These are phyloP conservation scores for Pinctada fucata DNA, from an alignment of 2,888 invertebrate species.

Conservation along the genomic window DNA sequence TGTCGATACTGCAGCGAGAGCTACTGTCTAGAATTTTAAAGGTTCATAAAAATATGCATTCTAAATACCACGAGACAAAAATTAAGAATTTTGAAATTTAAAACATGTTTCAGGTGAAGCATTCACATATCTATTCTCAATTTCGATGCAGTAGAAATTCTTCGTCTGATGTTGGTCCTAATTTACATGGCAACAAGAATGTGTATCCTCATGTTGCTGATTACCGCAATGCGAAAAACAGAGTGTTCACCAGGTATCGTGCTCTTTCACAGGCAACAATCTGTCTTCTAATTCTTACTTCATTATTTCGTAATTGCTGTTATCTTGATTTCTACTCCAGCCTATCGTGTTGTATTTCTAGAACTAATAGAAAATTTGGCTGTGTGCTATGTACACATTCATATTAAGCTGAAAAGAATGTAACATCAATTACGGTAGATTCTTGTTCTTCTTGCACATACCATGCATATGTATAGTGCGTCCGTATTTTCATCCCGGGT, in stretches of 20 bases:
- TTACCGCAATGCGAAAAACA: not conserved
- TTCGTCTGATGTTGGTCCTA: not conserved
- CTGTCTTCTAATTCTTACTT: slow-evolving; percentile 1
- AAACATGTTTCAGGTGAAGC: no score
- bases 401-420: not conserved
- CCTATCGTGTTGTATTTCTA: not conserved
- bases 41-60: no score
- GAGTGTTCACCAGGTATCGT: not conserved
- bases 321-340: not conserved
- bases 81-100: no score
- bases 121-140: no score
- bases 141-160: not conserved
- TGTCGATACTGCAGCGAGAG: no score
- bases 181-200: not conserved
- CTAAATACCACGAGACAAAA: no score
- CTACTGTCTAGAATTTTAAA: no score
- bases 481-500: no score
- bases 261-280: not conserved
- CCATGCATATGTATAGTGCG: no score
- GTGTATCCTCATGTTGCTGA: not conserved
- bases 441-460: no score
- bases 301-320: slow-evolving; percentile 3
- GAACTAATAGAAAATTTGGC: not conserved
- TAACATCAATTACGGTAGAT: not conserved
- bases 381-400: not conserved